Conservation (phyloP, 2,797 vertebrate species). For the Sebastes hopkinsi region DNA sequence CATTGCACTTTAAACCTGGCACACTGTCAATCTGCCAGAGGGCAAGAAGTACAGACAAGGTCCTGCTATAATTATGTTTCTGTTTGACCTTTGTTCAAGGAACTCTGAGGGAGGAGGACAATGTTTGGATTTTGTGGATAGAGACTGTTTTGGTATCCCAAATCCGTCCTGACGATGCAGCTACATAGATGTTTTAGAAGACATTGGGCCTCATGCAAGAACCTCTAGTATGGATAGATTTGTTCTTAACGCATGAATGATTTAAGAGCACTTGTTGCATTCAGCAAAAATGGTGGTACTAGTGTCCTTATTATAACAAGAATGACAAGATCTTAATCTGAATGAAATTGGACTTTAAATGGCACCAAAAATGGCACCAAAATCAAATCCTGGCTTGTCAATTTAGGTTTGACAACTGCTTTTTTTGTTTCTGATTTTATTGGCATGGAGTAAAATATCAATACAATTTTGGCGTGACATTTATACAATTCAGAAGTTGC, state of each 20-base stretch:
- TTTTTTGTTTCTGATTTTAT: too few species aligned
- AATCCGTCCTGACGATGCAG: background rate
- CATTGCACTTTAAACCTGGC: conserved; percentile 26
- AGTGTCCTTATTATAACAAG: background rate
- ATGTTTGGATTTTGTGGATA: background rate
- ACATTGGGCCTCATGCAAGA: background rate
- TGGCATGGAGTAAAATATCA: too few species aligned
- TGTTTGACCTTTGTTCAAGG: background rate
- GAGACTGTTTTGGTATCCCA: too few species aligned
- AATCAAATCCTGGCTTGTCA: fast-evolving
- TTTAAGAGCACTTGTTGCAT: background rate
- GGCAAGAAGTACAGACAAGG: background rate
- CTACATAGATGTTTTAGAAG: background rate
- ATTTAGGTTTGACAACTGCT: background rate
- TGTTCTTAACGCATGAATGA: background rate
- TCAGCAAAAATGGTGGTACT: too few species aligned
- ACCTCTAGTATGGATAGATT: background rate
- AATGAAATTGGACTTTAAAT: too few species aligned
- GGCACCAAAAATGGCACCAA: too few species aligned
- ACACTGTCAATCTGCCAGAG: background rate
- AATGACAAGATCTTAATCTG: too few species aligned
- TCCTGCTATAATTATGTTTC: background rate
- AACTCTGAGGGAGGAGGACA: background rate
- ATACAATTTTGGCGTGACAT: too few species aligned
- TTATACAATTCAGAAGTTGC: too few species aligned